Evolutionary conservation across 2,888 invertebrate species (phyloP).

Genomic region (Agapostemon virescens): DNA sequence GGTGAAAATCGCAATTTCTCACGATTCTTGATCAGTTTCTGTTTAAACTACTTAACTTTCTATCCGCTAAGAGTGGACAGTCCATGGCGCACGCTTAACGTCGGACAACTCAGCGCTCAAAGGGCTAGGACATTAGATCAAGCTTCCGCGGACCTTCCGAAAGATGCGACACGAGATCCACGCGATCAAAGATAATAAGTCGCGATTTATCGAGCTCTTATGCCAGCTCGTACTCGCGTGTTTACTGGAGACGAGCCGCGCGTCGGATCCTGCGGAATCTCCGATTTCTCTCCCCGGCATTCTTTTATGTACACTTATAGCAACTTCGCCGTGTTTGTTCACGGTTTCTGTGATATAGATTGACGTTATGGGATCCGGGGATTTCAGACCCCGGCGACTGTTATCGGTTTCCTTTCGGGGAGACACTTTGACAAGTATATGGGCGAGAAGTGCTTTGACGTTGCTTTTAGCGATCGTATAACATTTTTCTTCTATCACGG

Average conservation of each 20-base stretch:
- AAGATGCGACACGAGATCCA: background rate
- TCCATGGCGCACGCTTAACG: no score
- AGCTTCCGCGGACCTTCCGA: background rate
- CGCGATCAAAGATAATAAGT: conserved; percentile 3
- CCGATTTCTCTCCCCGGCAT: conserved; percentile 18
- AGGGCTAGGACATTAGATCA: background rate
- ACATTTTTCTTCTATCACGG: background rate
- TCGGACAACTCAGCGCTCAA: no score
- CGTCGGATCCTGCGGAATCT: conserved; percentile 22
- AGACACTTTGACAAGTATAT: conserved; percentile 14
- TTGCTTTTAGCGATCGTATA: background rate
- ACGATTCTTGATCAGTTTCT: no score
- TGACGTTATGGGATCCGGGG: conserved; percentile 54
- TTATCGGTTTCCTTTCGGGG: conserved; percentile 47
- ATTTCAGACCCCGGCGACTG: conserved; percentile 43
- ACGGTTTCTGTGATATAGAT: conserved; percentile 40
- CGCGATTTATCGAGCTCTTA: conserved; percentile 8
- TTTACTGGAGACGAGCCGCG: conserved; percentile 7
- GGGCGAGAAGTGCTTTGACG: conserved; percentile 14
- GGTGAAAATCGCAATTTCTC: no score
- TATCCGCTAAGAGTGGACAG: no score
- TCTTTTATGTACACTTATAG: conserved; percentile 43
- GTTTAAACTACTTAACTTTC: no score
- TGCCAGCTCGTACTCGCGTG: conserved; percentile 13
- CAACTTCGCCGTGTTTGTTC: conserved; percentile 43